Evolutionary conservation across 2,113 vertebrate genomes (phyloP).

Genomic region (Centropus bengalensis): DNA sequence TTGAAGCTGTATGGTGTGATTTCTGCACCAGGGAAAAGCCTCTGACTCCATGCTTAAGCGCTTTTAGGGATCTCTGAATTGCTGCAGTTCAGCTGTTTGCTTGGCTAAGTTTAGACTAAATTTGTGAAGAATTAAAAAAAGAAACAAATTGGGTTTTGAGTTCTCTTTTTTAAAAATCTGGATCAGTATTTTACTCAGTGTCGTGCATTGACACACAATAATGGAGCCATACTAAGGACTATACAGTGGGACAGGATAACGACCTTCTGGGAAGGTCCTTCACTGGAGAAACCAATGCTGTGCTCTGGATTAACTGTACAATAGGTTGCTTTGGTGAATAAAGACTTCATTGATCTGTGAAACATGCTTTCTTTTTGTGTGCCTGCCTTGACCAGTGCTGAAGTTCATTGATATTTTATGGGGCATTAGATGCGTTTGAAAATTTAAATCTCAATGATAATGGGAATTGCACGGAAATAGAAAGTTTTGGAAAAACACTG

Average conservation of each 20-base stretch:
- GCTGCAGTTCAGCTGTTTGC: background rate
- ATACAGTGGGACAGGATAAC: background rate
- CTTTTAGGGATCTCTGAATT: background rate
- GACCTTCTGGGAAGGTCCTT: background rate
- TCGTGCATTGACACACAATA: background rate
- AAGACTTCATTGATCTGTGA: background rate
- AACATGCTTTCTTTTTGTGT: background rate
- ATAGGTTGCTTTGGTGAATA: background rate
- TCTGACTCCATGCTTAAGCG: background rate
- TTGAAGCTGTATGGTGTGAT: background rate
- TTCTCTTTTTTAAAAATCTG: background rate
- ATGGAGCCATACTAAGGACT: background rate
- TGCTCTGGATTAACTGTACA: fast-evolving
- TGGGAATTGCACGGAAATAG: background rate
- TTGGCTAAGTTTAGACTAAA: background rate
- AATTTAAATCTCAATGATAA: background rate
- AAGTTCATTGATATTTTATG: background rate
- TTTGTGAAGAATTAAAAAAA: background rate
- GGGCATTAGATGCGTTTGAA: background rate
- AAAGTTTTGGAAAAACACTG: background rate
- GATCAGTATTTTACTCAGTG: fast-evolving
- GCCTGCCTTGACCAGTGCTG: background rate
- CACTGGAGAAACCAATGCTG: background rate
- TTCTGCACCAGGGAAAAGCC: background rate
- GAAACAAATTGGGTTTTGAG: fast-evolving